These are phyloP conservation scores for Drosophila anceps DNA, from an alignment of 2,888 invertebrate genomes.

Conservation along the genomic window DNA sequence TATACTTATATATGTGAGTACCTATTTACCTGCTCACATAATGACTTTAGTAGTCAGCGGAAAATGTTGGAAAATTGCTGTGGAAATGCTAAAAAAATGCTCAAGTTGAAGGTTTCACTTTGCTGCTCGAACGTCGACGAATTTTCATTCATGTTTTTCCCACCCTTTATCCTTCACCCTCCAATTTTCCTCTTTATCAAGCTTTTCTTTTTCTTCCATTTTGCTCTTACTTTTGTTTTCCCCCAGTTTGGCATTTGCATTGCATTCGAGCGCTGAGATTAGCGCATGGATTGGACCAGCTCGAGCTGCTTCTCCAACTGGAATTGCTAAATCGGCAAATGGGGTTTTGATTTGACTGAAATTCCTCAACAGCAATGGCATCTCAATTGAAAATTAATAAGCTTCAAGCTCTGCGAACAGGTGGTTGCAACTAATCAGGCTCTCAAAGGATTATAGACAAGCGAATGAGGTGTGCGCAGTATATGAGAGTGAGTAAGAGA, in stretches of 20 bases:
- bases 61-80: conserved; percentile 79
- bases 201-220: neutral
- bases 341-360: conserved; percentile 60
- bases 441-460: neutral
- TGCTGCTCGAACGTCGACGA: conserved; percentile 25
- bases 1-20: conserved; percentile 13
- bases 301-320: conserved; percentile 12
- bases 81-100: conserved; percentile 66
- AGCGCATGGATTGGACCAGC: conserved; percentile 55
- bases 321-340: conserved; percentile 62
- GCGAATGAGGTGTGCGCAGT: neutral
- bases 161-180: neutral
- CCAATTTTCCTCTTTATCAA: conserved; percentile 11
- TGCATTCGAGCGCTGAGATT: conserved; percentile 77
- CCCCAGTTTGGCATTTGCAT: conserved; percentile 57
- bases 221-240: conserved; percentile 37
- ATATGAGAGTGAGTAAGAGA: neutral
- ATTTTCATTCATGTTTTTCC: conserved; percentile 44
- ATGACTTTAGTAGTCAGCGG: conserved; percentile 81
- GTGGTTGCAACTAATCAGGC: conserved; percentile 15
- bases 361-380: conserved; percentile 37
- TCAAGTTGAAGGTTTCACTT: conserved; percentile 66
- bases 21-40: conserved; percentile 66
- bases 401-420: conserved; percentile 31
- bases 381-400: conserved; percentile 67